Evolutionary conservation across 2,888 invertebrate species (phyloP).

Genomic region (Rotaria magnacalcarata): DNA sequence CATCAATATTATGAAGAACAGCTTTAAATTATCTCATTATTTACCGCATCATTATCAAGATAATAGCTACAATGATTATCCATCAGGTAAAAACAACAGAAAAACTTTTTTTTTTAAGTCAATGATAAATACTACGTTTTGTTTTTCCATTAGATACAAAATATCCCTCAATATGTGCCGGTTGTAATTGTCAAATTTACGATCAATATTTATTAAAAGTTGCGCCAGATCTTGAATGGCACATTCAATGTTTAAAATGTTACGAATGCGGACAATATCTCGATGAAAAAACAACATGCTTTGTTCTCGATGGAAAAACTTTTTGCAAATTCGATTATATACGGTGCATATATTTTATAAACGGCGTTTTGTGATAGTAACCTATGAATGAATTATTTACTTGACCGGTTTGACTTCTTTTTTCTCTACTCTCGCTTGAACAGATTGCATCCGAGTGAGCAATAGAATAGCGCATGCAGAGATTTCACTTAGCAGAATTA

Average conservation of each 20-base stretch:
- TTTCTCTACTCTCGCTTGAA: background rate
- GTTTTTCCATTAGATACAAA: background rate
- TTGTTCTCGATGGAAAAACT: slow-evolving; percentile 95
- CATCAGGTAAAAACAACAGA: background rate
- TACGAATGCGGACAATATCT: slow-evolving; percentile 92
- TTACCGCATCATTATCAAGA: background rate
- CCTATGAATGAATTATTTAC: slow-evolving; percentile 7
- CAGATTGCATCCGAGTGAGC: background rate
- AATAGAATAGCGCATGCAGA: background rate
- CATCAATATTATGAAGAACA: slow-evolving; percentile 1
- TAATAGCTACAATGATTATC: background rate
- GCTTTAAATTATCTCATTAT: background rate
- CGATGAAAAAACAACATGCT: slow-evolving; percentile 95
- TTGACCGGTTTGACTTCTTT: background rate
- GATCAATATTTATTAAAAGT: slow-evolving; percentile 98
- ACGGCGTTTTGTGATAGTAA: too few relatives aligned
- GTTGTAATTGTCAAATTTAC: slow-evolving; percentile 91
- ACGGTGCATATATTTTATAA: slow-evolving; percentile 67
- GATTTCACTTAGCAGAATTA: slow-evolving; percentile 3
- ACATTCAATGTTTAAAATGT: slow-evolving; percentile 92
- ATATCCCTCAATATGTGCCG: slow-evolving; percentile 69
- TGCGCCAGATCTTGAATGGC: slow-evolving; percentile 94
- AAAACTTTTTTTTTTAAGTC: too few relatives aligned
- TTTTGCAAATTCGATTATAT: slow-evolving; percentile 97
- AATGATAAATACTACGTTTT: background rate